Evolutionary conservation across 2,113 vertebrate species (phyloP), one percentile per base, ranked within the genome.

Genomic region (Cichladusa arquata): DNA sequence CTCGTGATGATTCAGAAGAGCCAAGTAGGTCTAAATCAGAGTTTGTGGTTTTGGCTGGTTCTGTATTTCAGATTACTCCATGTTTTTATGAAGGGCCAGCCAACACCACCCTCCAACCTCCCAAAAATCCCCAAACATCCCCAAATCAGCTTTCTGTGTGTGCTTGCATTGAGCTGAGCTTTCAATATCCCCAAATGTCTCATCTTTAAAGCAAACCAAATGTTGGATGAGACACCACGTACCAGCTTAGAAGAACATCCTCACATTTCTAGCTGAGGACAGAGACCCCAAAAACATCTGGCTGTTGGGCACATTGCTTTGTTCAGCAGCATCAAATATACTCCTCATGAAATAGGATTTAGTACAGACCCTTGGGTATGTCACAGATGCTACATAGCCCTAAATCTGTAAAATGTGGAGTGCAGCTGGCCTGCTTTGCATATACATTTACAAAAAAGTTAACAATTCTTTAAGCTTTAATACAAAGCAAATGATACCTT

Each of bases 21-120:
- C 76, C 93, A 95, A 96, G 88, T 81, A 90, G 95, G 93, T 93
- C 93, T 95, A 81, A 94, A 90, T 86, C 90, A 95, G 67, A 94
- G 84, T 92, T 81, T 89, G 89, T 70, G 81, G 94, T 9, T 96
- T 96, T 97, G 94, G 91, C 90, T 88, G 69, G 47, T 53, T 84
- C 82, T 74, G 2, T 34, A 81, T 42, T 73, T 34, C 50, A 74
- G 65, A 78, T 71, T 53, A 57, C 22, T 81, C 44, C 44, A 42
- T 42, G 54, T 79, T 92, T 77, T 67, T 48, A 86, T 3, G 1
- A 84, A 50, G 40, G 50, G n/a, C 9, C 61, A 84, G 82, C 56
- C 72, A 83, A 44, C 7, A 61, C 5, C 48, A 70, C 8, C 24
- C 40, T 45, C 9, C 18, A 26, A 3, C 25, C 17, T 19, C 45